Evolutionary conservation across 2,113 vertebrate genomes (phyloP).

Genomic region (Tragelaphus imberbis): DNA sequence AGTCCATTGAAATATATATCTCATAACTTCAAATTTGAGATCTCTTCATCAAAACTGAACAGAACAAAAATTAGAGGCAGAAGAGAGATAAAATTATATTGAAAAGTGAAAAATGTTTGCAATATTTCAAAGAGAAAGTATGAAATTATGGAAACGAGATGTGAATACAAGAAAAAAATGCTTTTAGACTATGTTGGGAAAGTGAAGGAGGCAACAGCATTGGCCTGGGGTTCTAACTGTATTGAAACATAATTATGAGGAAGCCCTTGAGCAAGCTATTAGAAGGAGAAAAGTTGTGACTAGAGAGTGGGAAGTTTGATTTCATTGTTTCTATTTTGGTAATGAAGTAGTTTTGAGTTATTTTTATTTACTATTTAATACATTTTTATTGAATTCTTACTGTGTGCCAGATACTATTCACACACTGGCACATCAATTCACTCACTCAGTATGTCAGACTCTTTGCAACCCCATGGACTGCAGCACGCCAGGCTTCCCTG

Average conservation of each 20-base stretch:
- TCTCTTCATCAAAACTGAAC: not conserved
- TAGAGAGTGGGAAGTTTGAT: not conserved
- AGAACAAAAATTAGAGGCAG: not conserved
- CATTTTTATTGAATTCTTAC: not conserved
- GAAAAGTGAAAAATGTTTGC: not conserved
- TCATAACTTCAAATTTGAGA: not conserved
- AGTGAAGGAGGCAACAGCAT: not conserved
- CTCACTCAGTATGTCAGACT: no score
- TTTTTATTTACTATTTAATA: not conserved
- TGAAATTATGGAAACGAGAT: not conserved
- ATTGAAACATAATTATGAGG: not conserved
- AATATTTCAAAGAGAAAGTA: not conserved
- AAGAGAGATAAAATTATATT: not conserved
- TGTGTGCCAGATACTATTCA: not conserved
- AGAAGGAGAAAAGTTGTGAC: not conserved
- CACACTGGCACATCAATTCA: no score
- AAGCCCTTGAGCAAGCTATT: not conserved
- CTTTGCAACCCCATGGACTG: no score
- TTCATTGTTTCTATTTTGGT: not conserved
- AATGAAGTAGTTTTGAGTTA: not conserved
- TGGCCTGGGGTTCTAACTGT: not conserved
- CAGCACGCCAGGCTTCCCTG: no score
- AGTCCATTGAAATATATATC: not conserved
- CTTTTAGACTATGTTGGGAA: not conserved
- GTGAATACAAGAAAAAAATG: not conserved